Conservation (phyloP, 2,797 vertebrate species). For the Ptychadena robeensis region DNA sequence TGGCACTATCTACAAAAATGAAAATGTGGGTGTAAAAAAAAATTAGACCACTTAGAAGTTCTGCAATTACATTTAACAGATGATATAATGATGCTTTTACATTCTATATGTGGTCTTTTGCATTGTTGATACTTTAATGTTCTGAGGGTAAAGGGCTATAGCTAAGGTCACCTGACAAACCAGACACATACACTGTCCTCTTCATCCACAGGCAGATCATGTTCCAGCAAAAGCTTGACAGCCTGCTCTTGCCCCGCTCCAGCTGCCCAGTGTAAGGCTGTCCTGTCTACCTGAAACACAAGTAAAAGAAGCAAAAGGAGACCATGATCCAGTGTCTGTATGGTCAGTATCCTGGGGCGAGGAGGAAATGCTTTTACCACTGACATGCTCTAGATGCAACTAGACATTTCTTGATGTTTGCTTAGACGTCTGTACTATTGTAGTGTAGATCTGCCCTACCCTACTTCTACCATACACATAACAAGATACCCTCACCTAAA, state of each 20-base stretch:
- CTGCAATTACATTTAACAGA: no score
- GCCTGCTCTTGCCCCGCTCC: slow-evolving; percentile 84
- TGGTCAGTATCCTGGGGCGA: background rate
- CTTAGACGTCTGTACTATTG: background rate
- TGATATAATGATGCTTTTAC: no score
- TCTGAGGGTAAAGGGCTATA: no score
- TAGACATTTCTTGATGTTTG: background rate
- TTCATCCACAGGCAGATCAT: slow-evolving; percentile 78
- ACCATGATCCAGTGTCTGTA: slow-evolving; percentile 33
- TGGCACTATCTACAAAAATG: no score
- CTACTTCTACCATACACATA: background rate
- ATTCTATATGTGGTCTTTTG: no score
- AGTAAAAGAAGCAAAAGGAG: slow-evolving; percentile 15
- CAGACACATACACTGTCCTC: slow-evolving; percentile 77
- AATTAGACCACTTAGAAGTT: no score
- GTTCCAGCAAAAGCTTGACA: slow-evolving; percentile 83
- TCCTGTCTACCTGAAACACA: slow-evolving; percentile 78
- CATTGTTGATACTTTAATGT: no score
- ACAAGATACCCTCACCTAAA: no score
- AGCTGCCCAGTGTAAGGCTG: slow-evolving; percentile 88
- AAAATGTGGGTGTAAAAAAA: no score
- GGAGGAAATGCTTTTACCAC: background rate
- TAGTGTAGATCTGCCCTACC: background rate
- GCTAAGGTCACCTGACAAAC: background rate
- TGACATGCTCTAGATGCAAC: background rate